Evolutionary conservation across 2,113 vertebrate genomes (phyloP), one percentile per base, ranked within the genome.

Genomic region (Monopterus albus): DNA sequence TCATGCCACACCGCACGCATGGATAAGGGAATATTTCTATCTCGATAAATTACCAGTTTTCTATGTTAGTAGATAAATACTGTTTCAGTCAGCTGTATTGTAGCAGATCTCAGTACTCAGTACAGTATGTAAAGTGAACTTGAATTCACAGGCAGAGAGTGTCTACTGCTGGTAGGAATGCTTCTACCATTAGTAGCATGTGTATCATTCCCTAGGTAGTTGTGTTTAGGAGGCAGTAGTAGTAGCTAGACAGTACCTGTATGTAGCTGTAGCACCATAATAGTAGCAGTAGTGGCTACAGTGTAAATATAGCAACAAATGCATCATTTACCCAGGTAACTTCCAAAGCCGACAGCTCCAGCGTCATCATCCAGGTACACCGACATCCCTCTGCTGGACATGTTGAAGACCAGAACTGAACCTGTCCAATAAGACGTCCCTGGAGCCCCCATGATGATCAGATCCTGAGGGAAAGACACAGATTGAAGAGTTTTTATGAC

Each of bases 401-500:
- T 94, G 64, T 96, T 96, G 60, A 92, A 95, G 1, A 97, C 95
- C 86, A 98, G 91, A 67, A 99, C 80, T 23, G 96, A 96, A 14
- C 98, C 98, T 2, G 95, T 96, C 98, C 97, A 98, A 60, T 96
- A 97, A 55, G 81, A 93, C 0, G 96, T 95, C 81, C 97, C 97
- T 1, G 98, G 98, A 9, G 96, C 96, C 73, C 96, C 98, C 94
- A 98, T 96, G 81, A 98, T 93, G 81, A 98, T 96, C 89, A 97
- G 90, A 82, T 97, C 95, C 97, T 98, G 81, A 51, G 9, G 17
- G 9, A 11, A 26, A 42, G 1, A 35, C 28, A 10, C 12, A 71
- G n/a, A 58, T 15, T 17, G 21, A n/a, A 49, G 6, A n/a, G 31
- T 56, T 17, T 39, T 15, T 5, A 36, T 53, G 39, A 67, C 39